Base-by-base conservation (phyloP, 1,140 invertebrate species). In the Lepidurus apus region DNA sequence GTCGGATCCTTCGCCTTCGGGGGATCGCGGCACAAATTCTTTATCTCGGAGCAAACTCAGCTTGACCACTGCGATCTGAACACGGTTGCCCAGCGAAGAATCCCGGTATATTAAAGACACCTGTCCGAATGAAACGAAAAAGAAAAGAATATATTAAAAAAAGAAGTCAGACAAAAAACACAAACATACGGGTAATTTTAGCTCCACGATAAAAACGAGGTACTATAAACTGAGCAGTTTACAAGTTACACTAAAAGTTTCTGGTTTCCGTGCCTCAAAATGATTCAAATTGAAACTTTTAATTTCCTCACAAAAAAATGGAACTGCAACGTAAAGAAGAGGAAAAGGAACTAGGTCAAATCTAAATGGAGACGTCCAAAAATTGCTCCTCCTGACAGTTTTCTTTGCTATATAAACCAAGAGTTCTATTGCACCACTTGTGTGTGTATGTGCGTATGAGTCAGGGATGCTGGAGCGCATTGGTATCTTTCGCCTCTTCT, bases 61-160 rank as follows among this genome's bases (percentile, higher is more conserved):
- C 79, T 92, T 90, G 7, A 93, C 90, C 9, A 96, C 88, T 0
- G 91, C 88, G 43, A 95, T 89, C 81, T 89, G 91, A 73, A 95
- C 90, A 1, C 91, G 89, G 84, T 95, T 94, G 7, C 93, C 92
- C 79, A 95, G 91, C 43, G 90, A 92, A 7, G 91, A 89, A 83
- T 95, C 92, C 80, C 92, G 91, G 84, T 91, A 95, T 79, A 95
- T 90, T 43, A 90, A 87, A 7, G 91, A 88, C 8, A 93, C 91
- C 91, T 92, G 81, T 17, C 81, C 76, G 42, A 44, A 79, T 74
- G 34, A 65, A 65, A 79, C 79, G 73, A 9, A 65, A 65, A 13
- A 7, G 8, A 65, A 17, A 21, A 11, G 0, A 21, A 9, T n/a
- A 65, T 21, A 65, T n/a, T 65, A 21, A 65, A 65, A n/a, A 65